Base-by-base conservation (phyloP, 2,113 vertebrate genomes). In the Xiphophorus maculatus region DNA sequence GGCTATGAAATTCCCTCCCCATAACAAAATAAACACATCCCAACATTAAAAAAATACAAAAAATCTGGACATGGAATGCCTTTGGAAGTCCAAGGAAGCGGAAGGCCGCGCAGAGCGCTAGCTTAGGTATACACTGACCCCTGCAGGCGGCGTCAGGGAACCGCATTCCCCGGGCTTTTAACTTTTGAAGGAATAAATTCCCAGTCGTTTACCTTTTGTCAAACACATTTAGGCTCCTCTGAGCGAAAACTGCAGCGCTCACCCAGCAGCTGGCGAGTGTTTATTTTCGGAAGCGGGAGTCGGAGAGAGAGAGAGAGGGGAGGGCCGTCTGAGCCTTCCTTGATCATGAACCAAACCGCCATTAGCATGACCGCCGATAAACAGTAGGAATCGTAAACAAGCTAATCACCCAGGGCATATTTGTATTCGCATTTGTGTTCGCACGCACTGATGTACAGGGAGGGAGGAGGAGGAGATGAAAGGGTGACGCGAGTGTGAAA, bases 21-120 rank as follows among this genome's bases (percentile, higher is more conserved):
- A 89, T 84, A 88, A 89, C 74, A 87, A 88, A 91, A 93, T 88
- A 87, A 92, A 91, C 88, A 88, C 88, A 91, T 92, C 81, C 77
- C 32, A 33, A 33, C 1, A 33, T 7, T 7, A 7, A 83, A 86
- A 83, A 79, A n/a, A 58, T 1, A n/a, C 0, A n/a, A 58, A 84
- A 83, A 79, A 12, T 79, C 67, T 76, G 75, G 84, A 76, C 74
- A 19, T 58, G 51, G 74, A 76, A 89, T 85, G 83, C 87, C 86
- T 74, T 68, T 84, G 85, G 88, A 86, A 90, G 74, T 71, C 80
- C 61, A 61, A 60, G 72, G 80, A 15, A 19, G 42, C 0, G n/a
- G 33, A 30, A 28, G 69, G 74, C 63, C 33, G 4, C 1, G 4
- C 0, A 0, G 4, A 1, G 51, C 25, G 25, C 22, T 8, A 83